Percentiles rank a stretch among this genome's conserved stretches.
These are phyloP conservation scores for Himantopus leucocephalus DNA, from an alignment of 2,113 vertebrate species.

Conservation along the genomic window DNA sequence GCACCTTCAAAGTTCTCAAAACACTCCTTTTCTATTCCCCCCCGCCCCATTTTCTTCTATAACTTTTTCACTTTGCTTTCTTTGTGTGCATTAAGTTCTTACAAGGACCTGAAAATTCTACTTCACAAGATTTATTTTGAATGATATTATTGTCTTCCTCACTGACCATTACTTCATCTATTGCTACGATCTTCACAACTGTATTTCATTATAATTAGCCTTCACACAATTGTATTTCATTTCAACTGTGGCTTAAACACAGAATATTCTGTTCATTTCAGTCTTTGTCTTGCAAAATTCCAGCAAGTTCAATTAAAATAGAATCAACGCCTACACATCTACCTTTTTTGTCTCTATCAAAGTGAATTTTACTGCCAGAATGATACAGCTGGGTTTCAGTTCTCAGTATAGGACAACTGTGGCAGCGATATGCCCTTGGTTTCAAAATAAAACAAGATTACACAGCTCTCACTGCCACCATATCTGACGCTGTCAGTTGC, in stretches of 20 bases:
- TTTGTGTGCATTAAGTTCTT: background rate
- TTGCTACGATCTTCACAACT: background rate
- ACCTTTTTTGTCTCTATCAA: background rate
- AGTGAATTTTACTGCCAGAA: background rate
- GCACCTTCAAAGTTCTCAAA: background rate
- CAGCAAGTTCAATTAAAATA: background rate
- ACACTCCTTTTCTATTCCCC: too few species aligned
- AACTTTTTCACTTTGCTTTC: background rate
- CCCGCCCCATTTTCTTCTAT: background rate
- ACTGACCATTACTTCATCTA: background rate
- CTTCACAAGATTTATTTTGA: background rate
- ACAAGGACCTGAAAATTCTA: background rate
- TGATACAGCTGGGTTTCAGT: background rate
- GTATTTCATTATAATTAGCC: background rate
- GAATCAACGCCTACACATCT: background rate
- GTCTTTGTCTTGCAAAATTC: background rate
- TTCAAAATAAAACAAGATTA: constrained; percentile 35
- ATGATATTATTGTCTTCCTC: background rate
- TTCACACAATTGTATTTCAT: background rate
- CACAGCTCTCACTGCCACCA: background rate
- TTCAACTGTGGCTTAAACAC: background rate
- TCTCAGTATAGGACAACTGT: background rate
- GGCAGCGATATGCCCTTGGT: background rate
- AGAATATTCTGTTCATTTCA: background rate
- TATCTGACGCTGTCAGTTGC: background rate